Evolutionary conservation across 2,113 vertebrate species (phyloP).

Genomic region (Chloropsis cyanopogon): DNA sequence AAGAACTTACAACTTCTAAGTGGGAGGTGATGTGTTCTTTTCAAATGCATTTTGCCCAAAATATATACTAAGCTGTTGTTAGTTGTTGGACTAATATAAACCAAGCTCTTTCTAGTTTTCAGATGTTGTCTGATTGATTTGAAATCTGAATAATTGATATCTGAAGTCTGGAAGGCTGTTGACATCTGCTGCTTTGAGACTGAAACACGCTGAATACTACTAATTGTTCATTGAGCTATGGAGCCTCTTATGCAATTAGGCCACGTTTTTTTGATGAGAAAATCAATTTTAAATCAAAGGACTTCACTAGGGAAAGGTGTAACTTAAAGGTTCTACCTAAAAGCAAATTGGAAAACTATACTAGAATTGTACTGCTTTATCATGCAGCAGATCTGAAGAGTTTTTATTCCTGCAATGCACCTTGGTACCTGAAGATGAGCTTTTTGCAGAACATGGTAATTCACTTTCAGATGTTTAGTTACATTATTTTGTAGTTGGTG

Average conservation of each 20-base stretch:
- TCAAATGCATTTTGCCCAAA: background rate
- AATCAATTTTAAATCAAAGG: slow-evolving; percentile 61
- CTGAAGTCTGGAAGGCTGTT: slow-evolving; percentile 8
- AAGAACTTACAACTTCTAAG: background rate
- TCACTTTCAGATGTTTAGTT: background rate
- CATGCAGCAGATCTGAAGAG: background rate
- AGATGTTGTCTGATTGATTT: background rate
- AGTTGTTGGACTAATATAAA: background rate
- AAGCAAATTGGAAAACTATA: background rate
- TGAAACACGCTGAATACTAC: background rate
- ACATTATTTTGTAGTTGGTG: background rate
- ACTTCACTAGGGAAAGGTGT: background rate
- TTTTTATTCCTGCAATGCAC: background rate
- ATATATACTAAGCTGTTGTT: background rate
- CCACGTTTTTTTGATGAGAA: slow-evolving; percentile 19
- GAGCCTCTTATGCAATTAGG: slow-evolving; percentile 32
- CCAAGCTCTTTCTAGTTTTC: background rate
- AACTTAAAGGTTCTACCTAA: background rate
- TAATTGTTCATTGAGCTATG: slow-evolving; percentile 1
- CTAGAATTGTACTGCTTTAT: background rate
- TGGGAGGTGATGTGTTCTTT: background rate
- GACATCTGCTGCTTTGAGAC: slow-evolving; percentile 18
- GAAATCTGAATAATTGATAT: background rate
- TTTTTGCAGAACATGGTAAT: background rate
- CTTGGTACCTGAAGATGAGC: background rate